Percentiles rank a stretch among this genome's conserved stretches.
These are phyloP conservation scores for Brachylomia viminalis DNA, from an alignment of 2,888 invertebrate genomes.

Conservation along the genomic window DNA sequence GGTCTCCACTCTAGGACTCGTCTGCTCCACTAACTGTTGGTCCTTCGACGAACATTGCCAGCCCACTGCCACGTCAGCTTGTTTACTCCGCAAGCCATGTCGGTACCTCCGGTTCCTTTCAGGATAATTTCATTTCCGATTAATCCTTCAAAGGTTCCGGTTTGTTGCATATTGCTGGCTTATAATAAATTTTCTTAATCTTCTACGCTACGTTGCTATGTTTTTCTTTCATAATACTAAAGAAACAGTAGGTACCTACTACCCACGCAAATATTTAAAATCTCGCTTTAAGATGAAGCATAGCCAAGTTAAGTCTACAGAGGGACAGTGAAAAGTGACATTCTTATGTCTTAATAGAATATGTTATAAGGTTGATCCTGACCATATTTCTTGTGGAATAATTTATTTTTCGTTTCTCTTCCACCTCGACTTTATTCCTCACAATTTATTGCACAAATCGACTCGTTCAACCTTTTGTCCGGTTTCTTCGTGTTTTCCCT, in stretches of 20 bases:
- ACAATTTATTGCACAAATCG: slow-evolving; percentile 61
- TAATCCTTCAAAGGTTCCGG: neutral
- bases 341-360: slow-evolving; percentile 54
- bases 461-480: slow-evolving; percentile 47
- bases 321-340: slow-evolving; percentile 21
- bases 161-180: neutral
- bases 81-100: neutral
- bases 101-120: neutral
- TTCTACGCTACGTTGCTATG: neutral
- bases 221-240: slow-evolving; percentile 12
- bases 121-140: neutral
- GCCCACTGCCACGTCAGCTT: neutral
- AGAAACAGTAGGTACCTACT: neutral
- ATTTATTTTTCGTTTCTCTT: slow-evolving; percentile 57
- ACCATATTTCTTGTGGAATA: slow-evolving; percentile 61
- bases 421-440: slow-evolving; percentile 36
- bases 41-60: neutral
- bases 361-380: slow-evolving; percentile 34
- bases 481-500: slow-evolving; percentile 34
- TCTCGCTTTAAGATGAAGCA: neutral
- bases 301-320: neutral
- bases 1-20: too few relatives aligned
- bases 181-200: slow-evolving; percentile 24
- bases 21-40: neutral
- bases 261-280: slow-evolving; percentile 9